Base-by-base conservation (phyloP, 2,888 invertebrate species). In the Campaea margaritaria region DNA sequence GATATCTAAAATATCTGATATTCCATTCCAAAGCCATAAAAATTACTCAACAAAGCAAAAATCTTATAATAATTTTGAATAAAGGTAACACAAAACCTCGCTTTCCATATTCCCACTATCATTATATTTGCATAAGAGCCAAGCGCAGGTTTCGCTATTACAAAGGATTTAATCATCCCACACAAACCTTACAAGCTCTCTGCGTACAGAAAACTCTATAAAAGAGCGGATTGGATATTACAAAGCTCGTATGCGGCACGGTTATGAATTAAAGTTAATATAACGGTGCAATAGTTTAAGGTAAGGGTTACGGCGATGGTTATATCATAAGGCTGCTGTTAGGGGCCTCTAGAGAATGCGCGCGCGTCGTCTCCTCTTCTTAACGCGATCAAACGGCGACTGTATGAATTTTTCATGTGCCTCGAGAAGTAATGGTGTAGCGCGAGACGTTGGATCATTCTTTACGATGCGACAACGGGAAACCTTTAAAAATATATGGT, bases 341-440 rank as follows among this genome's bases (percentile, higher is more conserved):
- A 81, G 72, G 69, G 79, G 73, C 74, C 87, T 85, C 85, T 56
- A 45, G 84, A 82, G 86, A 72, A 67, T 82, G 83, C 85, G 84
- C 85, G 81, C 78, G 80, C 81, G 82, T 68, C 81, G 74, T 48
- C 74, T 48, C 64, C 65, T 65, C 78, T 78, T 83, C 79, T 85
- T 89, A 88, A 87, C 86, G 79, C 85, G 85, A 86, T 87, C 86
- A 83, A 81, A 85, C 85, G 79, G 70, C 81, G 72, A 38, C 75
- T 79, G 74, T 86, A 92, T 91, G 91, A 91, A 91, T 92, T 85
- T 92, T 91, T 92, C 91, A 92, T 91, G 89, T 75, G 85, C 68
- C 75, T 80, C 82, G 74, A 86, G 83, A 81, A 89, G 86, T 90
- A 91, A 90, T 89, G 89, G 89, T 85, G 83, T 81, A 83, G 84